phyloP scores from a whole-genome alignment of 2,888 invertebrate genomes.

The Epistrophe grossulariae region DNA sequence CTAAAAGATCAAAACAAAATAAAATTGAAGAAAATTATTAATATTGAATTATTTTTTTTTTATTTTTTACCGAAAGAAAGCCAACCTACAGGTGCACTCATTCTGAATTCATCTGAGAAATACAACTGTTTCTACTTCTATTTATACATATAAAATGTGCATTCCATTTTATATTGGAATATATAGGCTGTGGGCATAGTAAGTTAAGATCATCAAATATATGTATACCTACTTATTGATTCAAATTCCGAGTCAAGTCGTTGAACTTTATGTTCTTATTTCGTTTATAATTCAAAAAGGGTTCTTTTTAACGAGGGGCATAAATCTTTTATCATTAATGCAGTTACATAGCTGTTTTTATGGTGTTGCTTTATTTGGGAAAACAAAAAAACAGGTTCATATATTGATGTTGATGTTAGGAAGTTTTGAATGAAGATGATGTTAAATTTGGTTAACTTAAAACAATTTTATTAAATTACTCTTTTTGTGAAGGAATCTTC shows the following conservation, averaged over 20 bases:
- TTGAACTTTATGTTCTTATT: slow-evolving; percentile 27
- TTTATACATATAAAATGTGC: slow-evolving; percentile 56
- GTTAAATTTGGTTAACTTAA: too few species aligned
- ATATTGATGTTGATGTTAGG: neutral
- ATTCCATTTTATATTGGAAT: neutral
- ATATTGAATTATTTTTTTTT: neutral
- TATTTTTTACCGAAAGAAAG: slow-evolving; percentile 63
- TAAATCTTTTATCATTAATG: slow-evolving; percentile 13
- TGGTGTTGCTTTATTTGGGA: neutral
- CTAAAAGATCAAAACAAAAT: slow-evolving; percentile 7
- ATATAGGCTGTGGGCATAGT: neutral
- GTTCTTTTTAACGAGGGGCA: neutral
- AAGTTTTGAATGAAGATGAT: neutral
- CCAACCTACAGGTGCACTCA: slow-evolving; percentile 67
- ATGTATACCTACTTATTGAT: neutral
- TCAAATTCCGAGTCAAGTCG: neutral
- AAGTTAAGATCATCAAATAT: slow-evolving; percentile 1
- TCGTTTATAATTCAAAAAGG: neutral
- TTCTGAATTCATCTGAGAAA: slow-evolving; percentile 62
- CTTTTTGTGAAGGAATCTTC: neutral
- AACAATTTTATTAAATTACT: neutral
- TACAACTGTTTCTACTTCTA: slow-evolving; percentile 34
- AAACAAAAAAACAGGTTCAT: neutral
- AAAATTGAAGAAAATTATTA: too few species aligned
- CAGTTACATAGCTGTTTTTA: slow-evolving; percentile 11